phyloP scores from a whole-genome alignment of 2,113 vertebrate genomes.

The Sebastes fasciatus region DNA sequence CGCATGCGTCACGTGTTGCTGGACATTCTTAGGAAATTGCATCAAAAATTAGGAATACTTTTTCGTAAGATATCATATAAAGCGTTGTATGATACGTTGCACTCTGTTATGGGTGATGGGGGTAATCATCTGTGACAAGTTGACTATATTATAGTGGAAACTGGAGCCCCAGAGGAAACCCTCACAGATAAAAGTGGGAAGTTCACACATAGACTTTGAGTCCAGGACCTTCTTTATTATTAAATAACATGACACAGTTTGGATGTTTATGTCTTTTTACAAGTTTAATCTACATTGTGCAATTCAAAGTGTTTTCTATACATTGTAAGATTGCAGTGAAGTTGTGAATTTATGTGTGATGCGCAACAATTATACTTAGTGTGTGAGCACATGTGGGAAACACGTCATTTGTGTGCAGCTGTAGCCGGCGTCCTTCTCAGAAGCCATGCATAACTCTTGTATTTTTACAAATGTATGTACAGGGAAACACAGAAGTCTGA shows the following conservation, averaged over 20 bases:
- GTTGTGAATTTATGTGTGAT: conserved; percentile 24
- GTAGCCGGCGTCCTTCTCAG: conserved; percentile 34
- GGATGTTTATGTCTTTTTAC: conserved; percentile 34
- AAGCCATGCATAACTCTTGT: conserved; percentile 49
- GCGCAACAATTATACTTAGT: conserved; percentile 19
- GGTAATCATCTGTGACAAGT: neutral
- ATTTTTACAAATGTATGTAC: conserved; percentile 38
- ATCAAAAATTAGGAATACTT: too few species aligned
- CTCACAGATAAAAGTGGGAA: neutral
- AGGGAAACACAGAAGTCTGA: conserved; percentile 4
- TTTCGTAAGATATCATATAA: too few species aligned
- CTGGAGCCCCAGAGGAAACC: neutral
- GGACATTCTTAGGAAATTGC: too few species aligned
- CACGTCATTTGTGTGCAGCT: conserved; percentile 3
- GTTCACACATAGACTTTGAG: neutral
- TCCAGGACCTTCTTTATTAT: conserved; percentile 31
- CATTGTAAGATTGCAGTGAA: conserved; percentile 30
- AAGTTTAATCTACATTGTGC: conserved; percentile 66
- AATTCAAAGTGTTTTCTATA: conserved; percentile 47
- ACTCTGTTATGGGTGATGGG: neutral
- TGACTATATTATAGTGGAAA: neutral
- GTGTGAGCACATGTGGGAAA: conserved; percentile 36
- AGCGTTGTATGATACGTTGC: too few species aligned
- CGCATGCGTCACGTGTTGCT: too few species aligned
- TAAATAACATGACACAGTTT: conserved; percentile 41